These are phyloP conservation scores for Callosobruchus maculatus DNA, from an alignment of 2,888 invertebrate species.

Conservation along the genomic window DNA sequence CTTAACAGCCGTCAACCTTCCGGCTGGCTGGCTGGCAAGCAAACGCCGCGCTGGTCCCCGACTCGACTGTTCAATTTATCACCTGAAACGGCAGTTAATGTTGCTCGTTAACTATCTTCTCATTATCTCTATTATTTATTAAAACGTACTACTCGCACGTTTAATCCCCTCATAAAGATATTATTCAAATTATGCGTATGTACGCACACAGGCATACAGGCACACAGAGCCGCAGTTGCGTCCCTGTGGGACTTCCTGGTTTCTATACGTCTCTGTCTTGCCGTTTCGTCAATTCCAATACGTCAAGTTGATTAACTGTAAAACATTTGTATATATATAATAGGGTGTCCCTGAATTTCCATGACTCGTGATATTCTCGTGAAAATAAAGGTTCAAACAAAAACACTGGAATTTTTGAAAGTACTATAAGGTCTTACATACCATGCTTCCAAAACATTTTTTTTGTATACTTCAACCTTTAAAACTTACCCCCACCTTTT, in stretches of 20 bases:
- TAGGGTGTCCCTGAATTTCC: too few species aligned
- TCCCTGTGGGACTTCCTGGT: not conserved
- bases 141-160: not conserved
- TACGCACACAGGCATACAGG: not conserved
- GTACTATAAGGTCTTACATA: too few species aligned
- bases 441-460: too few species aligned
- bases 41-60: not conserved
- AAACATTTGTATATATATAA: too few species aligned
- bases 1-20: not conserved
- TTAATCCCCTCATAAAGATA: constrained; percentile 1
- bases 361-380: too few species aligned
- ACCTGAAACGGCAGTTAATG: not conserved
- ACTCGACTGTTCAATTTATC: not conserved
- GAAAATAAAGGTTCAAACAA: too few species aligned
- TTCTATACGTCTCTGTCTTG: not conserved
- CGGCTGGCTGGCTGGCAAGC: not conserved
- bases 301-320: not conserved
- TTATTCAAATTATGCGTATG: not conserved
- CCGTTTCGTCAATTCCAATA: not conserved
- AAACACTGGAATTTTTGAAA: too few species aligned
- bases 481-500: too few species aligned
- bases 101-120: not conserved
- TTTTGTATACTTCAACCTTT: too few species aligned
- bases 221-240: not conserved
- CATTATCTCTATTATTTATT: not conserved